Evolutionary conservation across 2,888 invertebrate genomes (phyloP).

Genomic region (Nemurella pictetii): DNA sequence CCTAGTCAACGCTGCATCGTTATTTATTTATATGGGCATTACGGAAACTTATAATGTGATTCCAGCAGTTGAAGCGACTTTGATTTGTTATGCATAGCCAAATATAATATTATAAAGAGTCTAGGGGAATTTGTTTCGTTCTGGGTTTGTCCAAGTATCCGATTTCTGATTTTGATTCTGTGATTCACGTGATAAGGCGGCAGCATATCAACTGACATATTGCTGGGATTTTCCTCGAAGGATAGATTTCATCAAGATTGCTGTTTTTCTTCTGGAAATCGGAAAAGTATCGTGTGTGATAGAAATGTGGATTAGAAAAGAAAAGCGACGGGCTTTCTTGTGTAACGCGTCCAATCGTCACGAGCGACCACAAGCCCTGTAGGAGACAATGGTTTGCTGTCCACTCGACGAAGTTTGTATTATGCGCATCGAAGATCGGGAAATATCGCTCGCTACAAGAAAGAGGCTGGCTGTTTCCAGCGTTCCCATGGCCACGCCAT

Average conservation of each 20-base stretch:
- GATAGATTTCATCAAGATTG: not conserved
- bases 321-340: not conserved
- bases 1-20: not conserved
- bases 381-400: not conserved
- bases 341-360: not conserved
- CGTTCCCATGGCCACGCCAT: constrained; percentile 29
- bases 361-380: not conserved
- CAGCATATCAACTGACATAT: not conserved
- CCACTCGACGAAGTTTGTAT: not conserved
- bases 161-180: not conserved
- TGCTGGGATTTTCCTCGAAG: too few relatives aligned
- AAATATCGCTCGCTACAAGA: not conserved
- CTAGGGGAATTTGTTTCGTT: not conserved
- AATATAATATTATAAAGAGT: not conserved
- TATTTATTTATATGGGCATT: constrained; percentile 9
- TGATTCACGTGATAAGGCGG: not conserved
- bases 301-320: not conserved
- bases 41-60: constrained; percentile 14
- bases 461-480: constrained; percentile 15
- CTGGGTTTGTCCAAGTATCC: not conserved
- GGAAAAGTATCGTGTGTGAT: not conserved
- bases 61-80: not conserved
- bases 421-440: not conserved
- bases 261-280: not conserved
- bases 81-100: constrained; percentile 21